Percentiles rank a stretch among this genome's conserved stretches.
phyloP scores from a whole-genome alignment of 1,140 invertebrate genomes.

The Glomeris maerens region DNA sequence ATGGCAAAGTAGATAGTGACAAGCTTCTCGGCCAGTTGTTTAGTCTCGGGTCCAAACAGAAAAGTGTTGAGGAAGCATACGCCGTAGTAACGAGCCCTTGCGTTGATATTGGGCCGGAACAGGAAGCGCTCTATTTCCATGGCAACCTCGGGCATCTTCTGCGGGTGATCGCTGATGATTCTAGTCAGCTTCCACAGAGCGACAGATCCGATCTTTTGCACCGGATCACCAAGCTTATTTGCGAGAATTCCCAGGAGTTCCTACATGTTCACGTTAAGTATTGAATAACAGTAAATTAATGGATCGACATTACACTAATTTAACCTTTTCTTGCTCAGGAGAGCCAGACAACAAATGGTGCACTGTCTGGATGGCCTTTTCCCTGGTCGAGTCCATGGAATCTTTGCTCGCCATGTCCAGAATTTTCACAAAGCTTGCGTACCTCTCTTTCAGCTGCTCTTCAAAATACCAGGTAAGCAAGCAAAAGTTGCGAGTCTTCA shows the following conservation, averaged over 20 bases:
- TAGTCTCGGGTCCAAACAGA: slow-evolving; percentile 51
- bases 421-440: slow-evolving; percentile 51
- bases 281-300: slow-evolving; percentile 14
- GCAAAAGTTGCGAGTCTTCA: slow-evolving; percentile 30
- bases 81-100: slow-evolving; percentile 80
- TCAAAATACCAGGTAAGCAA: slow-evolving; percentile 60
- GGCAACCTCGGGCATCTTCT: slow-evolving; percentile 79
- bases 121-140: slow-evolving; percentile 77
- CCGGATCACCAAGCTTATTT: slow-evolving; percentile 92
- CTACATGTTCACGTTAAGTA: slow-evolving; percentile 38
- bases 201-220: slow-evolving; percentile 70
- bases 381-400: slow-evolving; percentile 59
- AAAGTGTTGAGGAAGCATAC: slow-evolving; percentile 81
- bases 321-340: slow-evolving; percentile 76
- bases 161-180: slow-evolving; percentile 68
- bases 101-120: slow-evolving; percentile 69
- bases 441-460: slow-evolving; percentile 60
- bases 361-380: slow-evolving; percentile 61
- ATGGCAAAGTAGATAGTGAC: slow-evolving; percentile 89
- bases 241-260: slow-evolving; percentile 64
- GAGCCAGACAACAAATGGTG: slow-evolving; percentile 63
- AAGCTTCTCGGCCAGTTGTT: slow-evolving; percentile 59
- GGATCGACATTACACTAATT: slow-evolving; percentile 15
- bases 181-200: slow-evolving; percentile 71
- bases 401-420: slow-evolving; percentile 49